Base-by-base conservation (phyloP, 2,797 vertebrate genomes). In the Macropus fuliginosus region DNA sequence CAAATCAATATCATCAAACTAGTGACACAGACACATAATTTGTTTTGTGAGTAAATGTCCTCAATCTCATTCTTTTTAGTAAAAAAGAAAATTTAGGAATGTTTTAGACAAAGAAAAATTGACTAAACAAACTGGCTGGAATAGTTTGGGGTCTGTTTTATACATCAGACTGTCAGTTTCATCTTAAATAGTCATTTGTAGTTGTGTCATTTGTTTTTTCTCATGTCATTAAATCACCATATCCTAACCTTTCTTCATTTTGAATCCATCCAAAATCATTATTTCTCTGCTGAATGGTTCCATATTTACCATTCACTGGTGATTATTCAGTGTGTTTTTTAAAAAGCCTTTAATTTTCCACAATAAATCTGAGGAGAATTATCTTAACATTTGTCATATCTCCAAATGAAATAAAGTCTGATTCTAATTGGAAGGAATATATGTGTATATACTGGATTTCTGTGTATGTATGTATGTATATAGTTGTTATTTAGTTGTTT, bases 21-120 rank as follows among this genome's bases (percentile, higher is more conserved):
- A 57, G n/a, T 74, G 50, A 94, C 81, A 96, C 13, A 81, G 28
- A 55, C 90, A 74, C n/a, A n/a, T 74, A n/a, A 87, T 27, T 91
- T 94, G 93, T 54, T 66, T 95, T 97, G 55, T 96, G 9, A 91
- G 91, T 96, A 21, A 24, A 92, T 96, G 16, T 89, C 31, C 93
- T 62, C 57, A 46, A 91, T 92, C 56, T 28, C 93, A 93, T 92
- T 34, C 29, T 1, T 92, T 94, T 96, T 62, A 62, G 91, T 54
- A 94, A 59, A 95, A 96, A 96, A 81, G 21, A 81, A 97, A 90
- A 95, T 11, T 94, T n/a, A 74, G 81, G 27, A 16, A 81, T 94
- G 91, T 91, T 97, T 96, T 97, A 93, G 18, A 92, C 40, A 94
- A n/a, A 94, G 55, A 12, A 95, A 92, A 90, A 92, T 4, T 97